Percentiles rank a stretch among this genome's conserved stretches.
phyloP scores from a whole-genome alignment of 2,888 invertebrate genomes.

The Vesta saturnalis region DNA sequence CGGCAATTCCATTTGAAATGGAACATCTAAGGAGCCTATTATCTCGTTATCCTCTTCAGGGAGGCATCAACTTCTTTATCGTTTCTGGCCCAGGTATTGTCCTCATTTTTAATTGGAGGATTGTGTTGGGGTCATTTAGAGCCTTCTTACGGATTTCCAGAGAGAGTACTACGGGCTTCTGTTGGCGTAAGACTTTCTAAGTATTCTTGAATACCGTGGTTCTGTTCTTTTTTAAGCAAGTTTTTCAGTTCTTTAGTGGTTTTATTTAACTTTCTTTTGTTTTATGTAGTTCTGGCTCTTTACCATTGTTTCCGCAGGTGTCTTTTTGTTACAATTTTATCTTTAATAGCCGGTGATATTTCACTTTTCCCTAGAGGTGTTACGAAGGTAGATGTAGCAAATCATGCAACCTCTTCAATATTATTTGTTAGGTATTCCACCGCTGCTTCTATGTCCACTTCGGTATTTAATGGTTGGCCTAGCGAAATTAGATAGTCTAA shows the following conservation, averaged over 20 bases:
- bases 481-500: neutral
- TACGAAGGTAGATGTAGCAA: neutral
- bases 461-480: neutral
- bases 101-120: neutral
- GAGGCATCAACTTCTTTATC: neutral
- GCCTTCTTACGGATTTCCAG: neutral
- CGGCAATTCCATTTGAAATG: slow-evolving; percentile 6
- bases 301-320: no score
- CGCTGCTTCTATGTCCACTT: neutral
- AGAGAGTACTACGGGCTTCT: neutral
- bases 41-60: neutral
- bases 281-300: neutral
- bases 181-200: no score
- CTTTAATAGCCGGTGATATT: neutral
- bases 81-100: neutral
- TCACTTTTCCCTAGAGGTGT: neutral
- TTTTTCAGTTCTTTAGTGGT: no score
- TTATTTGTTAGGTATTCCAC: neutral
- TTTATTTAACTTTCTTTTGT: no score
- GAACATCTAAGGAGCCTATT: neutral
- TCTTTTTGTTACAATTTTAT: neutral
- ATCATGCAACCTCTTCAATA: neutral
- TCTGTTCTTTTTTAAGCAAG: neutral
- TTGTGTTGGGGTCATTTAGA: neutral
- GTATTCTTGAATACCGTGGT: neutral